phyloP scores from a whole-genome alignment of 2,797 vertebrate genomes.

The Falco cherrug region DNA sequence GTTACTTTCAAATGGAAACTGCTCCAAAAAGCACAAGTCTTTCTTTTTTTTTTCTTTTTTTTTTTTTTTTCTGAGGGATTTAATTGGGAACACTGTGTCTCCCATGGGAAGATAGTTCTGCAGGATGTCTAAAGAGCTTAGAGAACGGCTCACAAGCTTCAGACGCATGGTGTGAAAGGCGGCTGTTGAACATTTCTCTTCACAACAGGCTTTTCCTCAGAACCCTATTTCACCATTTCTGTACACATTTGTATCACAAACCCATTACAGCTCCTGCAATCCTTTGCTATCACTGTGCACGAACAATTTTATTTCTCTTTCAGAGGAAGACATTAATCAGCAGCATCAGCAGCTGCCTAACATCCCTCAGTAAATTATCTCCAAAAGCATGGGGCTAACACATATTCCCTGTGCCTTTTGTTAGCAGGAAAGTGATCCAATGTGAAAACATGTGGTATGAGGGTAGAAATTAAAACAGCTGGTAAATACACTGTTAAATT shows the following conservation, averaged over 20 bases:
- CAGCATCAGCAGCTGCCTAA: background rate
- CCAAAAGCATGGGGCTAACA: background rate
- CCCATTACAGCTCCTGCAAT: background rate
- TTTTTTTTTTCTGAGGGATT: background rate
- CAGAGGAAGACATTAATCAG: background rate
- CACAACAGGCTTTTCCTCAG: background rate
- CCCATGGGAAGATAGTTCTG: background rate
- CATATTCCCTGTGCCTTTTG: background rate
- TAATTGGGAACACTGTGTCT: background rate
- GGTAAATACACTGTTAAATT: background rate
- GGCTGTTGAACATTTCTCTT: background rate
- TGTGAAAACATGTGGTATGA: background rate
- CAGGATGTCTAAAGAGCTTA: background rate
- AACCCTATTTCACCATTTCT: background rate
- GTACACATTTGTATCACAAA: background rate
- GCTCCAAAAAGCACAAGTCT: no score
- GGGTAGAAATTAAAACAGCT: background rate
- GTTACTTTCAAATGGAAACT: background rate
- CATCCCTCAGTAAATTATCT: background rate
- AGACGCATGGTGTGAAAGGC: background rate
- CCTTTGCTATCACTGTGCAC: background rate
- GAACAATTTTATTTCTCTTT: background rate
- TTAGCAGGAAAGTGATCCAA: no score
- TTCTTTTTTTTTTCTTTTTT: no score
- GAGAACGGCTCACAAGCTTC: background rate